Conservation (phyloP, 2,797 vertebrate species). For the Alauda arvensis region DNA sequence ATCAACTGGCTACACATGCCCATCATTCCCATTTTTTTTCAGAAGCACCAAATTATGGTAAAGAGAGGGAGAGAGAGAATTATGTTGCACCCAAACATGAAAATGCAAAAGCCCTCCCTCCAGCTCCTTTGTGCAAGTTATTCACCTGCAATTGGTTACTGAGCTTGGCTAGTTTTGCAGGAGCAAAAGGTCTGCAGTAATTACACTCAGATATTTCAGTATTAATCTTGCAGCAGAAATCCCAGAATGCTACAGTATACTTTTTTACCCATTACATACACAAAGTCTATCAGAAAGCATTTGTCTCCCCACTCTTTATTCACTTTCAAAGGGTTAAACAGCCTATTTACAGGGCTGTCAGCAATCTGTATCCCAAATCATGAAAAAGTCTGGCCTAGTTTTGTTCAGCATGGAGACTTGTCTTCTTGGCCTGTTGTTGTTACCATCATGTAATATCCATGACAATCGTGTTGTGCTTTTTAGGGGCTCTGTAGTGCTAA, state of each 20-base stretch:
- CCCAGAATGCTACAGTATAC: conserved; percentile 67
- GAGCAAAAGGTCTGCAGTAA: conserved; percentile 1
- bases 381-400: conserved; percentile 88
- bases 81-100: neutral
- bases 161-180: neutral
- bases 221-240: neutral
- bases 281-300: conserved; percentile 95
- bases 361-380: conserved; percentile 83
- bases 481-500: conserved; percentile 74
- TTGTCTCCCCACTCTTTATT: conserved; percentile 89
- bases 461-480: conserved; percentile 96
- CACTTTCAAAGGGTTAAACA: conserved; percentile 99
- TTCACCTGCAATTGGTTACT: neutral
- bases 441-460: conserved; percentile 98
- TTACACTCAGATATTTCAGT: neutral
- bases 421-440: conserved; percentile 92
- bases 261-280: conserved; percentile 83
- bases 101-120: neutral
- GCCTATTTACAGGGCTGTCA: conserved; percentile 98
- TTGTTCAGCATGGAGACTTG: conserved; percentile 90
- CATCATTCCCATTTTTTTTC: neutral
- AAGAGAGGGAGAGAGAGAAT: neutral
- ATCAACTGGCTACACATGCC: neutral
- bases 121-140: conserved; percentile 1
- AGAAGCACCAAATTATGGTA: neutral